Percentiles rank a stretch among this genome's conserved stretches.
These are phyloP conservation scores for Nicator chloris DNA, from an alignment of 2,113 vertebrate genomes.

Conservation along the genomic window DNA sequence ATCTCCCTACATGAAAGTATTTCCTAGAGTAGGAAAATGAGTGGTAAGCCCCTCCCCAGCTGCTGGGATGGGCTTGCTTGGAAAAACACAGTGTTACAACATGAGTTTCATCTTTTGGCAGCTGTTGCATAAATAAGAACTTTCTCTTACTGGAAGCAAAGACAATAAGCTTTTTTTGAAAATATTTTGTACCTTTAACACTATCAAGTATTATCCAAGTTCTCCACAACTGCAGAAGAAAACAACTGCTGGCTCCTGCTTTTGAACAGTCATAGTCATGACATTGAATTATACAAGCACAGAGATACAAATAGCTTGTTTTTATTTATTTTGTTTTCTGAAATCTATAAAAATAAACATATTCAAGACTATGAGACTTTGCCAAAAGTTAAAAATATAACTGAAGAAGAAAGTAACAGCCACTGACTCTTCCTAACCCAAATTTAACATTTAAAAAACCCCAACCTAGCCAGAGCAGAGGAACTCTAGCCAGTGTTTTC, in stretches of 20 bases:
- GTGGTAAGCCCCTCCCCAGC: neutral
- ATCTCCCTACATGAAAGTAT: neutral
- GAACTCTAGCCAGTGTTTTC: neutral
- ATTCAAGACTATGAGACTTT: neutral
- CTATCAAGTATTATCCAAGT: neutral
- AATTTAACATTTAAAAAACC: neutral
- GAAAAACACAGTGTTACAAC: neutral
- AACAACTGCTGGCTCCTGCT: neutral
- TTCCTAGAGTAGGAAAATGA: neutral
- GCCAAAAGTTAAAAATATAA: slow-evolving; percentile 40
- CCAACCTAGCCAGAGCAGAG: neutral
- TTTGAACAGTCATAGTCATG: neutral
- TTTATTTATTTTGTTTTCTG: slow-evolving; percentile 27
- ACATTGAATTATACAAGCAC: neutral
- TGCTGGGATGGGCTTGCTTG: neutral
- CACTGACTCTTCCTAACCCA: neutral
- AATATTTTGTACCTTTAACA: neutral
- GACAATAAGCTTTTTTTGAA: neutral
- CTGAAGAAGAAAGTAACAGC: slow-evolving; percentile 1
- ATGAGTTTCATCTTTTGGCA: neutral
- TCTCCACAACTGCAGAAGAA: neutral
- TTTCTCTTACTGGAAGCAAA: neutral
- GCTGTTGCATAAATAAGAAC: neutral
- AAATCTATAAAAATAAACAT: slow-evolving; percentile 12
- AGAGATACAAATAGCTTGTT: neutral